phyloP scores from a whole-genome alignment of 1,140 invertebrate genomes.

The Macrostomum lignano region DNA sequence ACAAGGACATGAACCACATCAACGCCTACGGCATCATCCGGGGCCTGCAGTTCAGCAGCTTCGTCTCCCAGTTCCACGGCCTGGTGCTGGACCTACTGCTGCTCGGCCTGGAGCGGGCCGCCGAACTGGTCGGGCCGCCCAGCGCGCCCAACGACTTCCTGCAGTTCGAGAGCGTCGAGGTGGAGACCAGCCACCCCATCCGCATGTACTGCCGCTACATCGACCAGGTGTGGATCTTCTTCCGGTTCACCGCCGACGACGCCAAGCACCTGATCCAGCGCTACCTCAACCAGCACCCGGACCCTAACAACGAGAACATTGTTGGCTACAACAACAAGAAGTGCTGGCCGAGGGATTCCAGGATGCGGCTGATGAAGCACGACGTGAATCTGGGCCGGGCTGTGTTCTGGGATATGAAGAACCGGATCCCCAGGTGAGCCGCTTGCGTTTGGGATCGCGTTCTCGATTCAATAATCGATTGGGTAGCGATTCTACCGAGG shows the following conservation, averaged over 20 bases:
- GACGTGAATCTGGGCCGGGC: slow-evolving; percentile 95
- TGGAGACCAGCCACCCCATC: slow-evolving; percentile 76
- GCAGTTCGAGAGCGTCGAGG: slow-evolving; percentile 40
- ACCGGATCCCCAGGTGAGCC: slow-evolving; percentile 59
- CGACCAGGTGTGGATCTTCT: slow-evolving; percentile 79
- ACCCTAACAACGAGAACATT: slow-evolving; percentile 99
- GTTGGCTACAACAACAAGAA: slow-evolving; percentile 99
- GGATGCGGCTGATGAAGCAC: slow-evolving; percentile 98
- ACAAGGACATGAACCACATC: slow-evolving; percentile 31
- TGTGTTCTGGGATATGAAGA: slow-evolving; percentile 99
- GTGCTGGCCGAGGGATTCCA: slow-evolving; percentile 89
- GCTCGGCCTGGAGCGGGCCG: slow-evolving; percentile 68
- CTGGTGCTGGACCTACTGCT: slow-evolving; percentile 78
- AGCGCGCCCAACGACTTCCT: slow-evolving; percentile 87
- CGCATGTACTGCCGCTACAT: slow-evolving; percentile 82
- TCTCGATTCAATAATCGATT: background rate
- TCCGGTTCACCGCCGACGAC: slow-evolving; percentile 72
- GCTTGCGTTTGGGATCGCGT: no score
- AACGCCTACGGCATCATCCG: slow-evolving; percentile 87
- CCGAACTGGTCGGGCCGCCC: slow-evolving; percentile 92
- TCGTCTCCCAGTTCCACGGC: slow-evolving; percentile 81
- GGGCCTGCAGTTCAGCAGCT: slow-evolving; percentile 88
- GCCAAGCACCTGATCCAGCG: slow-evolving; percentile 84
- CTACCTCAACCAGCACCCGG: slow-evolving; percentile 92
- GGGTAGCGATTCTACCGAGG: background rate